Evolutionary conservation across 1,140 invertebrate species (phyloP).

Genomic region (Ceratina australensis): DNA sequence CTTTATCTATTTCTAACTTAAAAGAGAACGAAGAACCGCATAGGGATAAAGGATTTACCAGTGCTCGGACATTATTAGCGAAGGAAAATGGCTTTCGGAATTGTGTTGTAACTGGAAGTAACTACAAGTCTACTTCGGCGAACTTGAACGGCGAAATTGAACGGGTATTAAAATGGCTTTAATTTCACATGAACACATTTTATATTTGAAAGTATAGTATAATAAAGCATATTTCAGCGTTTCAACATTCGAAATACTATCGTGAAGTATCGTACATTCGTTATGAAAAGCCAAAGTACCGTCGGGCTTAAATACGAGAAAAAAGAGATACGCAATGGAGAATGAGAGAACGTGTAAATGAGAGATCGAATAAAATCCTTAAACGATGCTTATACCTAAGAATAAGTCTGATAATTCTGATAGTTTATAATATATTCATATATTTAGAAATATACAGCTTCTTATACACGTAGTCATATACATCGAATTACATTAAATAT

Average conservation of each 20-base stretch:
- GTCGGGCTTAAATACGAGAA: conserved; percentile 56
- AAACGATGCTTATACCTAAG: too few relatives aligned
- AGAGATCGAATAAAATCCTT: too few relatives aligned
- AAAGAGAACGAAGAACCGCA: neutral
- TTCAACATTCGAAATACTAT: neutral
- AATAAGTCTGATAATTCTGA: conserved; percentile 2
- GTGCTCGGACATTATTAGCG: conserved; percentile 3
- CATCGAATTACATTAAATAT: conserved; percentile 76
- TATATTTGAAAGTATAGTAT: too few relatives aligned
- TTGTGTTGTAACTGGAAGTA: neutral
- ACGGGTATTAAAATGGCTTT: too few relatives aligned
- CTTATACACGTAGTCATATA: conserved; percentile 68
- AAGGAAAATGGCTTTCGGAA: neutral
- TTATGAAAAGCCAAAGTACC: conserved; percentile 62
- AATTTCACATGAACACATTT: too few relatives aligned
- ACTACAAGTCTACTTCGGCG: too few relatives aligned
- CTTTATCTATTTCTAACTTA: conserved; percentile 7
- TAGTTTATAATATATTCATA: conserved; percentile 57
- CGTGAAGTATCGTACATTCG: conserved; percentile 36
- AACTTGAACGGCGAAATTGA: too few relatives aligned
- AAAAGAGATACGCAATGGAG: neutral
- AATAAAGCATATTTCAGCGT: conserved; percentile 32
- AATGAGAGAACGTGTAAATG: neutral
- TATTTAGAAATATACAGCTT: conserved; percentile 77
- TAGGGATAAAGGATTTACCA: conserved; percentile 9